Evolutionary conservation across 1,140 invertebrate genomes (phyloP).

Genomic region (Wiebesia pumilae): DNA sequence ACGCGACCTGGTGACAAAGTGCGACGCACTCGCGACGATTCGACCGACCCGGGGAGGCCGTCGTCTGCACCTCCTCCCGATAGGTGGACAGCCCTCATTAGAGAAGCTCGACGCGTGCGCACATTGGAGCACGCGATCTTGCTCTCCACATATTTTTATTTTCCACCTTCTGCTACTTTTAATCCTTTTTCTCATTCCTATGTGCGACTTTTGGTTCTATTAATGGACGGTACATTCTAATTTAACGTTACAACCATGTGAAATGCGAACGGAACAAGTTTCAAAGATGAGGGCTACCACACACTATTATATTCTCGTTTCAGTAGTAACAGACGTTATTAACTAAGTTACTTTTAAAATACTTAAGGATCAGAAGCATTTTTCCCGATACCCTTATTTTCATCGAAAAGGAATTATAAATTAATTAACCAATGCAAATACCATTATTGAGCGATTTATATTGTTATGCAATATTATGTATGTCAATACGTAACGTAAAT

Average conservation of each 20-base stretch:
- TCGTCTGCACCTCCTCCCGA: slow-evolving; percentile 17
- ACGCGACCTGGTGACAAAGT: slow-evolving; percentile 61
- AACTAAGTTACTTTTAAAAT: neutral
- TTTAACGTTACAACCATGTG: neutral
- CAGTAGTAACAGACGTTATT: slow-evolving; percentile 10
- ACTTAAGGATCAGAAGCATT: neutral
- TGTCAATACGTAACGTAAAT: no score
- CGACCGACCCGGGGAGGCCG: slow-evolving; percentile 37
- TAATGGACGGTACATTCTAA: neutral
- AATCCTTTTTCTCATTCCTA: neutral
- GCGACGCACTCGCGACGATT: slow-evolving; percentile 41
- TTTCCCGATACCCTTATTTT: neutral
- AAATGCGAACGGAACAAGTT: neutral
- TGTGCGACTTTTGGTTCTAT: neutral
- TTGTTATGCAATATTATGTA: no score
- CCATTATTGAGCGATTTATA: no score
- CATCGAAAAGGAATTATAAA: neutral
- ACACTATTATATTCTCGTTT: neutral
- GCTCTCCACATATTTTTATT: neutral
- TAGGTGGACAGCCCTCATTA: slow-evolving; percentile 39
- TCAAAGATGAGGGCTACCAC: neutral
- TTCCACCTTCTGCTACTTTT: neutral
- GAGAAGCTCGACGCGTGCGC: slow-evolving; percentile 55
- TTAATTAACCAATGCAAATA: no score
- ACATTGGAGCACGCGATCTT: no score